Evolutionary conservation across 2,888 invertebrate genomes (phyloP).

Genomic region (Plemyria rubiginata): DNA sequence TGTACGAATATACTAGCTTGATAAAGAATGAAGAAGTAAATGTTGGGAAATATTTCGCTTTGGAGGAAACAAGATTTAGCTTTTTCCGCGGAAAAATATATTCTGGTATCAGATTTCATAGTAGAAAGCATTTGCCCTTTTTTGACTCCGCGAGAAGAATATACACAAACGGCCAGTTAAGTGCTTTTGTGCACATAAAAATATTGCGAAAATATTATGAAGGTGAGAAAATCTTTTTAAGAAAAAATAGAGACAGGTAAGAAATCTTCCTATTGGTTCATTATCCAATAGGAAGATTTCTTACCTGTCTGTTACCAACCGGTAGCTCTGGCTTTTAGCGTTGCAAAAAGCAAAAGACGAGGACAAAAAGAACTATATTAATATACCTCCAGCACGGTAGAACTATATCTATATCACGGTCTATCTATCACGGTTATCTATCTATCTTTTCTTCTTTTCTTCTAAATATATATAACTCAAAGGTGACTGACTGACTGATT

Average conservation of each 20-base stretch:
- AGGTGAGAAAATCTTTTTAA: background rate
- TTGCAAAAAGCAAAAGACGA: background rate
- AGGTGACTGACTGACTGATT: no score
- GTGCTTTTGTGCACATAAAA: slow-evolving; percentile 27
- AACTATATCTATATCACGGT: no score
- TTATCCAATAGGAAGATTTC: no score
- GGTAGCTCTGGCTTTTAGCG: background rate
- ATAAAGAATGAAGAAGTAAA: slow-evolving; percentile 25
- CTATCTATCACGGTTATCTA: no score
- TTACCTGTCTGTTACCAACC: background rate
- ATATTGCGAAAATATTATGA: slow-evolving; percentile 3
- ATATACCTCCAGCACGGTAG: no score
- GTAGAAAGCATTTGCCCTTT: slow-evolving; percentile 44
- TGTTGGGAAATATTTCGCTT: slow-evolving; percentile 37
- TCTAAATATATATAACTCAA: no score
- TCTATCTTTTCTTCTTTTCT: no score
- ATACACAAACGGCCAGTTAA: slow-evolving; percentile 37
- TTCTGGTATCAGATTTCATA: slow-evolving; percentile 43
- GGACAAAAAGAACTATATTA: no score
- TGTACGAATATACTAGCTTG: no score
- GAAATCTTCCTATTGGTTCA: background rate
- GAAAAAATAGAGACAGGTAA: background rate
- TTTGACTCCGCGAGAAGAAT: slow-evolving; percentile 39
- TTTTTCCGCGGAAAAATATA: slow-evolving; percentile 41
- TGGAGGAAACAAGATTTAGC: slow-evolving; percentile 40